A percentile compares a stretch with the other conserved stretches of the same genome.
Evolutionary conservation across 2,797 vertebrate genomes (phyloP).

Genomic region (Rhinichthys osculus): DNA sequence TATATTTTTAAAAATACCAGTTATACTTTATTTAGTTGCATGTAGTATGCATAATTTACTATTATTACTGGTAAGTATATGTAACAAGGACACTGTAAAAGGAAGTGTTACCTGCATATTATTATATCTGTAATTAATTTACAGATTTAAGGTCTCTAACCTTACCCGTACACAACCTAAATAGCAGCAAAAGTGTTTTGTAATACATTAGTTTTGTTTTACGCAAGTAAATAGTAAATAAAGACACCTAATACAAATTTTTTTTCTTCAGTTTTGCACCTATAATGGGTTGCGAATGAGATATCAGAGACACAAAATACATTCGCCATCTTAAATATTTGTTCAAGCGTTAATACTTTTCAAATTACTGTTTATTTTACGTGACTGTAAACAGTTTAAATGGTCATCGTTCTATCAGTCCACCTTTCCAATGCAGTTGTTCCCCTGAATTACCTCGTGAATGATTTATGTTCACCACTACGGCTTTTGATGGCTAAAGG

Average conservation of each 20-base stretch:
- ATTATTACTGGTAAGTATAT: no score
- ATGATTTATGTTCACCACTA: slow-evolving; percentile 77
- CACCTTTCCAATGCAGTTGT: slow-evolving; percentile 69
- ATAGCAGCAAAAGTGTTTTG: neutral
- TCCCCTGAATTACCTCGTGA: slow-evolving; percentile 79
- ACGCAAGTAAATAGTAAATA: no score
- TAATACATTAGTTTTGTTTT: neutral
- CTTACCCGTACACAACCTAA: neutral
- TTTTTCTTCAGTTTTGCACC: neutral
- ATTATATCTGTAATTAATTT: no score
- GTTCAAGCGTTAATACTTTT: slow-evolving; percentile 8
- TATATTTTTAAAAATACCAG: neutral
- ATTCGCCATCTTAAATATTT: slow-evolving; percentile 7
- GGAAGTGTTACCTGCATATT: no score
- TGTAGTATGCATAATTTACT: no score
- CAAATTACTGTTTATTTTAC: slow-evolving; percentile 12
- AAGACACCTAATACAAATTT: neutral
- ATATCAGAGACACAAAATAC: neutral
- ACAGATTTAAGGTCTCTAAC: neutral
- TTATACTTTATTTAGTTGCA: no score
- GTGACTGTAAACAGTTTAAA: slow-evolving; percentile 35
- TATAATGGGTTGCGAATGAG: neutral
- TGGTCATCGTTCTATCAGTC: slow-evolving; percentile 67
- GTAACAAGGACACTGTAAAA: no score
- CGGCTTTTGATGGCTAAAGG: slow-evolving; percentile 17